Percentiles rank a stretch among this genome's conserved stretches.
phyloP scores from a whole-genome alignment of 2,797 vertebrate genomes.

The Aselliscus stoliczkanus region DNA sequence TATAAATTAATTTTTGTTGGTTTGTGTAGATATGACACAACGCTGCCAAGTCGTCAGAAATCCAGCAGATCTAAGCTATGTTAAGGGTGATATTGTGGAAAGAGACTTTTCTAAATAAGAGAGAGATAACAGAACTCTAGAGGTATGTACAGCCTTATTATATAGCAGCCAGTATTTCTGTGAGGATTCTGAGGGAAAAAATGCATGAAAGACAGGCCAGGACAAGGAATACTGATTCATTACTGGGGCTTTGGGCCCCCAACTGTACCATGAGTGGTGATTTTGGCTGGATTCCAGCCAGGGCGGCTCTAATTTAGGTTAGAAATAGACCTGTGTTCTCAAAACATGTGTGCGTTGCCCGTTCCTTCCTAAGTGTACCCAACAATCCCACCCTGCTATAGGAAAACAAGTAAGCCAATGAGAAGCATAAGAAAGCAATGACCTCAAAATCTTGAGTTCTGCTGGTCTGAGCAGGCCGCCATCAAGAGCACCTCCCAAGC shows the following conservation, averaged over 20 bases:
- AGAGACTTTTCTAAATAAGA: background rate
- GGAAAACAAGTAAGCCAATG: background rate
- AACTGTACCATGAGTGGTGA: background rate
- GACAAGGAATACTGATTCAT: background rate
- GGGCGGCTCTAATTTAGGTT: background rate
- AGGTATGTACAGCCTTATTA: background rate
- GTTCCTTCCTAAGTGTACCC: background rate
- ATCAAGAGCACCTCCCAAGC: background rate
- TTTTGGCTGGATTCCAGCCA: background rate
- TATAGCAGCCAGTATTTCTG: background rate
- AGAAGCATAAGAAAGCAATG: background rate
- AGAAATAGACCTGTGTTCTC: background rate
- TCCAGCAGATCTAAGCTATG: background rate
- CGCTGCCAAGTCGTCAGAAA: background rate
- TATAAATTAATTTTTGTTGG: background rate
- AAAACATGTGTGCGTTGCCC: background rate
- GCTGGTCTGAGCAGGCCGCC: background rate
- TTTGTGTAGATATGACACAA: background rate
- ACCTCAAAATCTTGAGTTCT: background rate
- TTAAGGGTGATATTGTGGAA: background rate
- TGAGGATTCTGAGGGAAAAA: background rate
- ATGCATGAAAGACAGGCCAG: background rate
- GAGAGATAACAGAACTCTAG: background rate
- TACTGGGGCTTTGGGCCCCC: background rate
- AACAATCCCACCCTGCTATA: background rate